Conservation (phyloP, 1,140 invertebrate genomes). For the Drosophila orosa region DNA sequence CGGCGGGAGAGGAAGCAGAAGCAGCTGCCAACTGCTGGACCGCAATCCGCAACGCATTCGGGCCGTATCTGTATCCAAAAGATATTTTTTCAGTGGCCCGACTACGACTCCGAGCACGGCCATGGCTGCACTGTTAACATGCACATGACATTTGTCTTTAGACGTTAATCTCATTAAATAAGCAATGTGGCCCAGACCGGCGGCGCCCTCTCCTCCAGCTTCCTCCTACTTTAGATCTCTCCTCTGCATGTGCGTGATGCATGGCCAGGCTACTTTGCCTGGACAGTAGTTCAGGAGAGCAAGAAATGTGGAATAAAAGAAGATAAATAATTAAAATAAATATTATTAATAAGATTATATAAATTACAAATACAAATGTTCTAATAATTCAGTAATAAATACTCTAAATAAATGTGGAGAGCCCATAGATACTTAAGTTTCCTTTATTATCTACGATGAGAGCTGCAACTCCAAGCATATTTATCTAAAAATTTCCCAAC, state of each 20-base stretch:
- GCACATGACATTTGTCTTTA: slow-evolving; percentile 83
- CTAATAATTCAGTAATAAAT: no score
- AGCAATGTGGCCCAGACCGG: slow-evolving; percentile 66
- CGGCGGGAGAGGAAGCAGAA: slow-evolving; percentile 30
- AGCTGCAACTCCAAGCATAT: no score
- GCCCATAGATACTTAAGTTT: no score
- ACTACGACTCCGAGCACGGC: slow-evolving; percentile 7
- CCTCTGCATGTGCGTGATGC: slow-evolving; percentile 26
- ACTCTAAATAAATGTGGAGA: no score
- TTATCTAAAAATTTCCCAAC: no score
- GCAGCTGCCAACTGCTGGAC: slow-evolving; percentile 64
- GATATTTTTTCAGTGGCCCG: slow-evolving; percentile 55
- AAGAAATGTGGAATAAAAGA: not conserved
- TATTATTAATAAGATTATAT: not conserved
- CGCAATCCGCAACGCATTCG: slow-evolving; percentile 29
- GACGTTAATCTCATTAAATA: slow-evolving; percentile 84
- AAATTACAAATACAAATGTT: no score
- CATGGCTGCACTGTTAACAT: slow-evolving; percentile 61
- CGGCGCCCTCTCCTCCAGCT: slow-evolving; percentile 9
- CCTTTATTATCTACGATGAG: no score
- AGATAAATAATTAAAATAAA: no score
- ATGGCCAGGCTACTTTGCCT: slow-evolving; percentile 31
- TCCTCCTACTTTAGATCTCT: slow-evolving; percentile 19
- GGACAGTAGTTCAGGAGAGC: slow-evolving; percentile 32
- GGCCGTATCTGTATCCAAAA: slow-evolving; percentile 40